phyloP scores from a whole-genome alignment of 2,888 invertebrate species.

The Drosophila multiciliata region DNA sequence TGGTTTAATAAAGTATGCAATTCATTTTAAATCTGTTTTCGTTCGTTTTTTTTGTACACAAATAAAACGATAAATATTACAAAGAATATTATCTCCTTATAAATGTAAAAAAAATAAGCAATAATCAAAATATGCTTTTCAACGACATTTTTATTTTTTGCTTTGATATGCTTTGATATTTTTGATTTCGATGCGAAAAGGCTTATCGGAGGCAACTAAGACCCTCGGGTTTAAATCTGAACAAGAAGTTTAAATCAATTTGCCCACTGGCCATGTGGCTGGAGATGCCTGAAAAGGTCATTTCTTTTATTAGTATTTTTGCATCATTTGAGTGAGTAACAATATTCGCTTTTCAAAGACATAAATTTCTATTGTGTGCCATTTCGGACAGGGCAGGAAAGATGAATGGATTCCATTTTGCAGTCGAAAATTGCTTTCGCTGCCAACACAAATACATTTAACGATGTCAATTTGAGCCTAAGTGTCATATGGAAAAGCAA shows the following conservation, averaged over 20 bases:
- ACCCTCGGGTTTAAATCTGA: constrained; percentile 1
- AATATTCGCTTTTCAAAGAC: constrained; percentile 27
- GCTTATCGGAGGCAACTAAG: constrained; percentile 35
- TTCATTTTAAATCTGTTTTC: too few relatives aligned
- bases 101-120: neutral
- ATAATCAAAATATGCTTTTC: neutral
- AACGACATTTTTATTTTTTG: neutral
- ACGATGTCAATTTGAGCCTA: constrained; percentile 64
- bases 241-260: constrained; percentile 27
- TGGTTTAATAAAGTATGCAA: neutral
- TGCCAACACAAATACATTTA: constrained; percentile 56
- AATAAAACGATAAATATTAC: neutral
- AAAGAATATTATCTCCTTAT: neutral
- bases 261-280: neutral
- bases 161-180: constrained; percentile 7
- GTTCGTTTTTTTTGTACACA: neutral
- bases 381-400: constrained; percentile 32
- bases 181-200: neutral
- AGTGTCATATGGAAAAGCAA: constrained; percentile 69
- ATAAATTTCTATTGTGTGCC: constrained; percentile 46
- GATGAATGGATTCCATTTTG: constrained; percentile 61
- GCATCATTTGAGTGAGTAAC: constrained; percentile 45
- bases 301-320: constrained; percentile 39
- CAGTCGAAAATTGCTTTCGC: constrained; percentile 44
- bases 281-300: neutral